Evolutionary conservation across 2,113 vertebrate species (phyloP).

Genomic region (Hippoglossus stenolepis): DNA sequence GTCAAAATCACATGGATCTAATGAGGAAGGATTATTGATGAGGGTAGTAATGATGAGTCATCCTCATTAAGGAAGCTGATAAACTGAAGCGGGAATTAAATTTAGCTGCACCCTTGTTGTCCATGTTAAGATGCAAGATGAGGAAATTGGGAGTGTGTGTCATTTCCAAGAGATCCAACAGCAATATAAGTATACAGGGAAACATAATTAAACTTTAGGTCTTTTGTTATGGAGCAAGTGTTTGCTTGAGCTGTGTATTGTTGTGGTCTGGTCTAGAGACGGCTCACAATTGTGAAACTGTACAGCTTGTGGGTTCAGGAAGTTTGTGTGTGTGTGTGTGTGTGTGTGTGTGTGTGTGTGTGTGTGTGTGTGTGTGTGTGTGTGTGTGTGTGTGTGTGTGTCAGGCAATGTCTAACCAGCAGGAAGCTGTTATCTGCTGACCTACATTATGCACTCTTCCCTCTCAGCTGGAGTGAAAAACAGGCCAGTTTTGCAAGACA

Average conservation of each 20-base stretch:
- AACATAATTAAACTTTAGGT: not conserved
- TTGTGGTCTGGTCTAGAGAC: conserved; percentile 21
- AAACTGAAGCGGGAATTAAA: not conserved
- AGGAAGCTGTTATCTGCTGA: conserved; percentile 80
- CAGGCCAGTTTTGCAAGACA: conserved; percentile 50
- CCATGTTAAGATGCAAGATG: not conserved
- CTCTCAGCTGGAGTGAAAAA: conserved; percentile 58
- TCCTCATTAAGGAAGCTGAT: conserved; percentile 27
- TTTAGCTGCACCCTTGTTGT: not conserved
- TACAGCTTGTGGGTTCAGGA: conserved; percentile 53
- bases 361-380: conserved; percentile 13
- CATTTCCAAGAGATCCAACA: not conserved
- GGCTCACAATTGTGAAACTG: conserved; percentile 29
- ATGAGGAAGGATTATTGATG: conserved; percentile 48
- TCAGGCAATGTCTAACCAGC: conserved; percentile 74
- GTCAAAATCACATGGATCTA: conserved; percentile 23
- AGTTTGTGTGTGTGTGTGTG: conserved; percentile 37
- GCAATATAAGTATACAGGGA: not conserved
- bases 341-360: conserved; percentile 13
- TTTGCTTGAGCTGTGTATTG: not conserved
- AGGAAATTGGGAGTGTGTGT: not conserved
- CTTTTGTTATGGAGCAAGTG: not conserved
- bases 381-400: conserved; percentile 26
- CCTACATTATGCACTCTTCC: conserved; percentile 76
- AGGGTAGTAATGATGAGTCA: conserved; percentile 33